These are phyloP conservation scores for Lochmaea crataegi DNA, from an alignment of 2,888 invertebrate species.

Conservation along the genomic window DNA sequence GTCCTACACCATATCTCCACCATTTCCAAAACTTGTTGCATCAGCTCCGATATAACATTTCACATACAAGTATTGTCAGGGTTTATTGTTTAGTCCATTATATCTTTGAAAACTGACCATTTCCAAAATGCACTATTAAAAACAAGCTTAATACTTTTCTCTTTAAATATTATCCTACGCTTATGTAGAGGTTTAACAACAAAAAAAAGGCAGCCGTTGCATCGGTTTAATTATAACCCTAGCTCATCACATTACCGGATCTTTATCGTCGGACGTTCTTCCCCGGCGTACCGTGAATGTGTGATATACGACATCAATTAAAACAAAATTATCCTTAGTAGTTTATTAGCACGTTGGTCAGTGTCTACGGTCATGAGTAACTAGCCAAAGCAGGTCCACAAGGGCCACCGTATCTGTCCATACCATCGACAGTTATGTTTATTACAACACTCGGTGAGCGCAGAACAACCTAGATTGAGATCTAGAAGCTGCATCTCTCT, in stretches of 20 bases:
- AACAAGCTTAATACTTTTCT: too few species aligned
- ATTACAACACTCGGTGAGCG: conserved; percentile 55
- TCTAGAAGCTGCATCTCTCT: conserved; percentile 48
- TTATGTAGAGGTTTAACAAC: too few species aligned
- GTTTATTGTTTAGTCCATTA: too few species aligned
- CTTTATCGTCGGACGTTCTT: conserved; percentile 7
- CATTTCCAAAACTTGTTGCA: too few species aligned
- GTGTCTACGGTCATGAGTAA: conserved; percentile 35
- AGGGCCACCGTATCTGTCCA: conserved; percentile 46
- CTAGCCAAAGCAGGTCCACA: conserved; percentile 17
- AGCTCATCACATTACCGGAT: conserved; percentile 7
- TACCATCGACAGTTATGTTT: conserved; percentile 54
- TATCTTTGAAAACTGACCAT: too few species aligned
- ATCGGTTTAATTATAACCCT: background rate
- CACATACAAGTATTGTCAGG: too few species aligned
- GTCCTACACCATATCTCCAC: too few species aligned
- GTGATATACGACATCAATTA: conserved; percentile 49
- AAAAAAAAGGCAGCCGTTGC: background rate
- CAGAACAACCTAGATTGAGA: conserved; percentile 53
- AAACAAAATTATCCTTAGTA: conserved; percentile 48
- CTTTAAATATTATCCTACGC: too few species aligned
- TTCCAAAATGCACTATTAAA: too few species aligned
- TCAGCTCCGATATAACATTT: too few species aligned
- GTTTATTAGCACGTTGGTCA: conserved; percentile 41
- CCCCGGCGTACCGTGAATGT: conserved; percentile 14